phyloP scores from a whole-genome alignment of 1,140 invertebrate species.

The Streblospio benedicti region DNA sequence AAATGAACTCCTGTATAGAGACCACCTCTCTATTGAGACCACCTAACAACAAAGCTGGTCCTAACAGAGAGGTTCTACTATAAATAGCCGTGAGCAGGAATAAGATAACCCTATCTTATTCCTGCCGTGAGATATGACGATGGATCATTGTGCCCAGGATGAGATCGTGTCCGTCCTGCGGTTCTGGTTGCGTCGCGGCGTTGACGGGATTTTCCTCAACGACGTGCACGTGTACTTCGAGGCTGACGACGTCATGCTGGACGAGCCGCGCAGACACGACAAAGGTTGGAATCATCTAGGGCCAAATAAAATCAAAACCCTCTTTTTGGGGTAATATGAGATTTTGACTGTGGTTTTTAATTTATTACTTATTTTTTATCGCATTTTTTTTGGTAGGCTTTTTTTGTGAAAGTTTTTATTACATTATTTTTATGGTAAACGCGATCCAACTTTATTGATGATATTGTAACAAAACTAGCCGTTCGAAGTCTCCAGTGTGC shows the following conservation, averaged over 20 bases:
- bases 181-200: constrained; percentile 26
- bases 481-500: too few relatives aligned
- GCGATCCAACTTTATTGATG: too few relatives aligned
- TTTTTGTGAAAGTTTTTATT: too few relatives aligned
- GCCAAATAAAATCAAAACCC: too few relatives aligned
- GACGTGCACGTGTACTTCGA: constrained; percentile 20
- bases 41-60: background rate
- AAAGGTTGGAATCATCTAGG: too few relatives aligned
- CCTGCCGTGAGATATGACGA: background rate
- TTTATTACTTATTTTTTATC: too few relatives aligned
- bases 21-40: background rate
- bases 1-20: background rate
- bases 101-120: background rate
- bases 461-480: too few relatives aligned
- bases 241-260: constrained; percentile 6
- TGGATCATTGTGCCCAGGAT: background rate
- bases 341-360: too few relatives aligned
- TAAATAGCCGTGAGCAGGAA: background rate
- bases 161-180: constrained; percentile 18
- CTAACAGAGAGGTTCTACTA: background rate
- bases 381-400: too few relatives aligned
- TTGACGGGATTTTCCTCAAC: constrained; percentile 24
- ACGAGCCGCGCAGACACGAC: too few relatives aligned
- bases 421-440: too few relatives aligned
- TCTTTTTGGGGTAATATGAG: too few relatives aligned